These are phyloP conservation scores for Heliconius hermathena DNA, from an alignment of 1,140 invertebrate species.

Conservation along the genomic window DNA sequence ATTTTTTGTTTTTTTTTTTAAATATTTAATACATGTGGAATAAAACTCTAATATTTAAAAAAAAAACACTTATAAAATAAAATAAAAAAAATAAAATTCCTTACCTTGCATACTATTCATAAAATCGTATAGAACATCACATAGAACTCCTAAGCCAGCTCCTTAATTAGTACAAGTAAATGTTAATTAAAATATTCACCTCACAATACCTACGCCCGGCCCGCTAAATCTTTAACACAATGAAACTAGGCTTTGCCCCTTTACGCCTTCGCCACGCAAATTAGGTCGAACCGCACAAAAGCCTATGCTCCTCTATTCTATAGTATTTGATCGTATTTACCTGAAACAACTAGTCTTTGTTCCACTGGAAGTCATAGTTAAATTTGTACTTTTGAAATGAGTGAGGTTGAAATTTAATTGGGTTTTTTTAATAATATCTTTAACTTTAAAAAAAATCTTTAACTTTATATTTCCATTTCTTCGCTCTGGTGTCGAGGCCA, in stretches of 20 bases:
- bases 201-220: not conserved
- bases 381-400: conserved; percentile 16
- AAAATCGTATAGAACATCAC: too few relatives aligned
- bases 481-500: too few relatives aligned
- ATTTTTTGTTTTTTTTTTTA: too few relatives aligned
- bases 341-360: conserved; percentile 35
- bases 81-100: too few relatives aligned
- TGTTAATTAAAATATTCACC: conserved; percentile 22
- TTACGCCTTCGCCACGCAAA: conserved; percentile 29
- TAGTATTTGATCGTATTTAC: conserved; percentile 36
- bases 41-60: too few relatives aligned
- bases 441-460: too few relatives aligned
- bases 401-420: not conserved
- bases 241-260: conserved; percentile 20
- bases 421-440: too few relatives aligned
- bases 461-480: too few relatives aligned
- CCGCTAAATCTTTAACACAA: conserved; percentile 20
- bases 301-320: conserved; percentile 27
- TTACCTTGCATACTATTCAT: too few relatives aligned
- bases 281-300: conserved; percentile 32
- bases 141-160: too few relatives aligned
- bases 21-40: too few relatives aligned
- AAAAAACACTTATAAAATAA: too few relatives aligned
- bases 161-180: conserved; percentile 1
- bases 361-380: conserved; percentile 19